Evolutionary conservation across 2,113 vertebrate species (phyloP).

Genomic region (Oryzias woworae): DNA sequence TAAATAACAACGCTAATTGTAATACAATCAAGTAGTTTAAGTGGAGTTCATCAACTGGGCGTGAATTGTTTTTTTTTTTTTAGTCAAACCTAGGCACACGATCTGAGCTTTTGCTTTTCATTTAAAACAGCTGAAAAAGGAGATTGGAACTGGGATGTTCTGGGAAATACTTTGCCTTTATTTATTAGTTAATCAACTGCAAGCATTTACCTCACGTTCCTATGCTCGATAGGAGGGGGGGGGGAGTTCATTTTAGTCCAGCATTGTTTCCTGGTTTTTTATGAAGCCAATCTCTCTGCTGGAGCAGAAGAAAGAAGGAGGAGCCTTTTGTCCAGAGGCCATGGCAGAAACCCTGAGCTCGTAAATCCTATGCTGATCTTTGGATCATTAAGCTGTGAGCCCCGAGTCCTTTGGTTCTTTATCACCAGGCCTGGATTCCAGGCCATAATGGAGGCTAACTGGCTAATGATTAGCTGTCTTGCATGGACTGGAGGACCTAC

Average conservation of each 20-base stretch:
- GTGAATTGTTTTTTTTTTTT: constrained; percentile 26
- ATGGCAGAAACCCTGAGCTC: constrained; percentile 42
- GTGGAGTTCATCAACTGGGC: constrained; percentile 23
- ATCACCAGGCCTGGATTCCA: constrained; percentile 62
- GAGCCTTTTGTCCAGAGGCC: constrained; percentile 58
- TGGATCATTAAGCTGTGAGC: constrained; percentile 71
- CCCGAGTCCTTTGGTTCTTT: constrained; percentile 60
- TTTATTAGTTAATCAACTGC: constrained; percentile 61
- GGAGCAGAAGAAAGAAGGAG: constrained; percentile 46
- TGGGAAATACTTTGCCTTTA: constrained; percentile 47
- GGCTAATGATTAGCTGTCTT: constrained; percentile 75
- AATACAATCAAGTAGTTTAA: constrained; percentile 10
- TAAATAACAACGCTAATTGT: constrained; percentile 17
- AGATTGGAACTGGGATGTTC: constrained; percentile 10
- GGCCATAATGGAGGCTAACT: constrained; percentile 70
- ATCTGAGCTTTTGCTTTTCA: too few species aligned
- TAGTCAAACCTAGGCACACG: not conserved
- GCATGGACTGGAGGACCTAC: constrained; percentile 39
- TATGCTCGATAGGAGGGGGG: constrained; percentile 30
- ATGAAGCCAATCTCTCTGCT: constrained; percentile 55
- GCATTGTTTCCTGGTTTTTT: constrained; percentile 57
- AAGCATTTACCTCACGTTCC: constrained; percentile 21
- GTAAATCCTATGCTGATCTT: constrained; percentile 70
- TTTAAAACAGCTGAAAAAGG: too few species aligned
- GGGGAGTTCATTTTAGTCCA: constrained; percentile 54